phyloP scores from a whole-genome alignment of 92 coral and sea anemone species.

The Pocillopora grandis region DNA sequence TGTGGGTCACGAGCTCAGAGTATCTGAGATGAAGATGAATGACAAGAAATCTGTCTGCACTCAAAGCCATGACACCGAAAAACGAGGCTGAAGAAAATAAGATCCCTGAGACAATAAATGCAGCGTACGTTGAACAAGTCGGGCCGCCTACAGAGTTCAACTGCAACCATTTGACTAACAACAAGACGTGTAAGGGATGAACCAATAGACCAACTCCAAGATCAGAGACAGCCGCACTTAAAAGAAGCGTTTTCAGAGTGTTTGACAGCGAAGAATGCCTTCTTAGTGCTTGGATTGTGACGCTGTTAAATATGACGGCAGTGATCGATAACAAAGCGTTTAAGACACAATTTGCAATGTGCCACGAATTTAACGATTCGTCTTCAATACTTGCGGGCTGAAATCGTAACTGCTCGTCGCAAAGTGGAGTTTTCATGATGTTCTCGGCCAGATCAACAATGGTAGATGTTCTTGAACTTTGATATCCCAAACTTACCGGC shows the following conservation, averaged over 20 bases:
- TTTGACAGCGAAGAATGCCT: background rate
- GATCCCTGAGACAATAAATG: too few relatives aligned
- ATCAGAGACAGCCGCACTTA: slow-evolving; percentile 6
- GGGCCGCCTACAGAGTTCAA: background rate
- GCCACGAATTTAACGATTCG: background rate
- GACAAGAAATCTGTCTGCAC: background rate
- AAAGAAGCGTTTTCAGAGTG: background rate
- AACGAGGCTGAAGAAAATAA: background rate
- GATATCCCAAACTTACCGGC: too few relatives aligned
- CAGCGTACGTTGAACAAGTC: background rate
- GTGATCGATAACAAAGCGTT: background rate
- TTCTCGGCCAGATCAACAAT: too few relatives aligned
- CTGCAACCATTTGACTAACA: background rate
- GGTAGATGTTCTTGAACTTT: too few relatives aligned
- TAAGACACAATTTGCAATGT: background rate
- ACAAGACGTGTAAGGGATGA: background rate
- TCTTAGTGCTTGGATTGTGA: background rate
- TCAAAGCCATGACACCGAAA: slow-evolving; percentile 1
- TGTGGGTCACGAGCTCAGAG: slow-evolving; percentile 7
- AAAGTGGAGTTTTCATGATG: background rate
- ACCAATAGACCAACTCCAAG: slow-evolving; percentile 20
- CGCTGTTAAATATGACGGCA: background rate
- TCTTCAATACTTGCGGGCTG: background rate
- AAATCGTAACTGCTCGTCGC: background rate
- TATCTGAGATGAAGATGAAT: slow-evolving; percentile 13